Percentiles rank a stretch among this genome's conserved stretches.
These are phyloP conservation scores for Phortica okadai DNA, from an alignment of 2,888 invertebrate genomes.

Conservation along the genomic window DNA sequence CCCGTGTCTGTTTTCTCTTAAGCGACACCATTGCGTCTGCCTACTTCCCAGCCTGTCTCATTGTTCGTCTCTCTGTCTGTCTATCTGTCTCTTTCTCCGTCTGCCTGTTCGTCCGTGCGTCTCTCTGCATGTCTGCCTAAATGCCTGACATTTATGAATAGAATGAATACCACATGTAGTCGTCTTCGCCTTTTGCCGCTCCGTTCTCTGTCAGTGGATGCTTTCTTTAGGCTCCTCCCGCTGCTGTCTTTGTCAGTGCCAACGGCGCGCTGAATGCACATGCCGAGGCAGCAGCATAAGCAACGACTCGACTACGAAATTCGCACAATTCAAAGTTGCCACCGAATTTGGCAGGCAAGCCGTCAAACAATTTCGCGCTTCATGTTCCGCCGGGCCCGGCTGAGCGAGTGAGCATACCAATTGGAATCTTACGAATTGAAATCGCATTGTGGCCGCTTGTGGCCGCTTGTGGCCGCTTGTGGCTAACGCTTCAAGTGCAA, in stretches of 20 bases:
- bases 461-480: neutral
- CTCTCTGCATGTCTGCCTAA: neutral
- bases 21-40: neutral
- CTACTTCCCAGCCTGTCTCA: neutral
- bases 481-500: neutral
- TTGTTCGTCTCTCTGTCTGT: neutral
- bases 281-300: no score
- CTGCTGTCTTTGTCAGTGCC: neutral
- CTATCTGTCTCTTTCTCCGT: no score
- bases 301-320: no score
- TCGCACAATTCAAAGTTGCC: no score
- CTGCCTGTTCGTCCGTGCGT: neutral
- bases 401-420: neutral
- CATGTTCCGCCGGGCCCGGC: neutral
- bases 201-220: neutral
- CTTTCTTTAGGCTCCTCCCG: neutral
- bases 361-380: neutral
- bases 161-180: neutral
- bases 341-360: no score
- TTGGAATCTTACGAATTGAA: neutral
- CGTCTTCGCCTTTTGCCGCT: neutral
- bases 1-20: neutral
- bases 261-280: neutral
- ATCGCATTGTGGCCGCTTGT: neutral
- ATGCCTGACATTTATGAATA: neutral